Base-by-base conservation (phyloP, 1,140 invertebrate genomes). In the Euschistus heros region DNA sequence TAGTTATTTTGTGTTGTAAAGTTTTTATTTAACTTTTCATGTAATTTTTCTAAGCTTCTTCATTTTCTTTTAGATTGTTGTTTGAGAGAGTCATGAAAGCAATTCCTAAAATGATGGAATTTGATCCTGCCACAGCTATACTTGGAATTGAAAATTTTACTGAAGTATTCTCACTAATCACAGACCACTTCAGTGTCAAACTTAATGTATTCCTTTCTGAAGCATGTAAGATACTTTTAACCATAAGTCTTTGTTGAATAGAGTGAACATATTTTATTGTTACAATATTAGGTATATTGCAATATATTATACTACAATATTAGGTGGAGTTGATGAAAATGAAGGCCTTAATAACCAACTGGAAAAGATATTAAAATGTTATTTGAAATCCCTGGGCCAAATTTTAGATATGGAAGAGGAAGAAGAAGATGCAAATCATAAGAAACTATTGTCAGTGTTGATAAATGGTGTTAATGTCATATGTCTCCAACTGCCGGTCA, bases 81-180 rank as follows among this genome's bases (percentile, higher is more conserved):
- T 70, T 67, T 33, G 27, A 62, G 22, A 27, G 64, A 18, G 62
- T 64, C 20, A 46, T 71, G 42, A 64, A 63, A 33, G 52, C 60
- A 4, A 69, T 67, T 42, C 62, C 67, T 6, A 68, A 70, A 27
- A 22, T 69, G 17, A 64, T 57, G 22, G 67, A 70, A 7, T 67
- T 68, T 37, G 70, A 71, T 46, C 22, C 22, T 4, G 10, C 37
- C 2, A 57, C 67, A 2, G 69, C 69, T 17, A 57, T 68, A 47
- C 17, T 61, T 10, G 55, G 66, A 24, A 44, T 71, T 22, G 70
- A 71, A 68, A 67, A 65, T 61, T 69, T 69, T 22, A 65, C 67
- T 17, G 69, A 70, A 54, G 15, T 69, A 4, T 59, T 68, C 20
- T 64, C 68, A 27, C 33, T 71, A n/a, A 52, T 71, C 22, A 20